These are phyloP conservation scores for Epinotia bilunana DNA, from an alignment of 2,888 invertebrate species.

Conservation along the genomic window DNA sequence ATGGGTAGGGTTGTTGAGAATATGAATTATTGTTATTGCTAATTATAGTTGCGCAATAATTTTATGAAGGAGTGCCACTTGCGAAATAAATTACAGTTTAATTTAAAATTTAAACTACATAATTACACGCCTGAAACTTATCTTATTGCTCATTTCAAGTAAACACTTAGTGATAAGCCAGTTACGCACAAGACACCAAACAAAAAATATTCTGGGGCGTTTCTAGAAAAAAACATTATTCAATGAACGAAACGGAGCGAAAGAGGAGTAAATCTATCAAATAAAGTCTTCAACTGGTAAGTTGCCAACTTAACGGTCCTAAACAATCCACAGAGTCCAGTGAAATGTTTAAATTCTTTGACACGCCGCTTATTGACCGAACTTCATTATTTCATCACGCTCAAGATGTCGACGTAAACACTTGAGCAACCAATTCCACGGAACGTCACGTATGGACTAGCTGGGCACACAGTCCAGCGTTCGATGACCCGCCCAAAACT, in stretches of 20 bases:
- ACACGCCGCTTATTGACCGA: conserved; percentile 36
- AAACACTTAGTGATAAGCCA: neutral
- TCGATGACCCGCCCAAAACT: conserved; percentile 28
- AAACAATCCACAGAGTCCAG: conserved; percentile 5
- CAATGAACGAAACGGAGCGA: neutral
- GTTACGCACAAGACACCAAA: neutral
- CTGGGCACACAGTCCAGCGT: conserved; percentile 12
- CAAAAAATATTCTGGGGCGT: no score
- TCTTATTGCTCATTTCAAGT: neutral
- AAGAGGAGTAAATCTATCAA: neutral
- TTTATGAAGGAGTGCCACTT: conserved; percentile 2
- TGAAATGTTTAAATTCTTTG: conserved; percentile 19
- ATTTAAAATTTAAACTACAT: neutral
- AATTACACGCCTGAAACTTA: neutral
- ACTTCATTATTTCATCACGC: conserved; percentile 39
- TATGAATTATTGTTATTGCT: conserved; percentile 38
- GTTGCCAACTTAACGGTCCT: conserved; percentile 24
- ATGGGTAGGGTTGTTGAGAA: conserved; percentile 33
- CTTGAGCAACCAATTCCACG: conserved; percentile 40
- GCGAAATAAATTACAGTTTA: neutral
- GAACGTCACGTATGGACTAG: conserved; percentile 38
- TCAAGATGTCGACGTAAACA: conserved; percentile 39
- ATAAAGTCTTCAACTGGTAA: conserved; percentile 1
- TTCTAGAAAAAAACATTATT: no score
- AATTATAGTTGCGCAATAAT: conserved; percentile 16